Base-by-base conservation (phyloP, 35 echinoderm and acorn worm species). In the Heliocidaris erythrogramma region DNA sequence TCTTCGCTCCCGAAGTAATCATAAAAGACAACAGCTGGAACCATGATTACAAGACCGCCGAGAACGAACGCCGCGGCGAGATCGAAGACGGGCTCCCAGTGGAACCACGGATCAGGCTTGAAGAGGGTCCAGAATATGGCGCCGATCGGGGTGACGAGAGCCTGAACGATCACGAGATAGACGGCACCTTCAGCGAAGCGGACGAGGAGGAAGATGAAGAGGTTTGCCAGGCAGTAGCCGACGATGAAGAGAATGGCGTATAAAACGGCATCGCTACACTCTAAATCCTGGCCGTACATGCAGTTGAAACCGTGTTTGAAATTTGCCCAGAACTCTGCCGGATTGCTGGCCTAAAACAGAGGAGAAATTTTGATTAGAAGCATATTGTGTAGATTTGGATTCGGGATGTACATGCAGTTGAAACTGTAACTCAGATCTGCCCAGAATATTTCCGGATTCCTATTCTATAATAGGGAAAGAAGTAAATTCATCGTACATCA, bases 71-170 rank as follows among this genome's bases (percentile, higher is more conserved):
- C 97, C 4, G 96, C 96, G 16, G 98, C 93, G 8, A 97, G 61
- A 65, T 99, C 94, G 35, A 97, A 96, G 30, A 95, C 94, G 30
- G 97, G 97, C 13, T 94, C 48, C 95, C 95, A 97, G 50, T 96
- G 95, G 50, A 97, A 97, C 7, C 30, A 94, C 0, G 95, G 96
- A 7, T 86, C 91, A 27, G 96, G 49, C 7, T 61, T 71, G 90
- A 99, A 99, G 65, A 99, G 90, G 18, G 97, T 97, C 96, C 97
- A 99, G 88, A 97, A 99, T 21, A 99, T 61, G 17, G 97, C 96
- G 11, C 97, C 98, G 2, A 97, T 92, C 0, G 98, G 98, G 35
- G 35, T 42, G 35, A 42, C 35, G 35, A 42, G 35, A 42, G 35
- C 35, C 35, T 42, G 0, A 31, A 99, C 98, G 27, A 99, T 89